Evolutionary conservation across 2,113 vertebrate genomes (phyloP).

Genomic region (Pithys albifrons): DNA sequence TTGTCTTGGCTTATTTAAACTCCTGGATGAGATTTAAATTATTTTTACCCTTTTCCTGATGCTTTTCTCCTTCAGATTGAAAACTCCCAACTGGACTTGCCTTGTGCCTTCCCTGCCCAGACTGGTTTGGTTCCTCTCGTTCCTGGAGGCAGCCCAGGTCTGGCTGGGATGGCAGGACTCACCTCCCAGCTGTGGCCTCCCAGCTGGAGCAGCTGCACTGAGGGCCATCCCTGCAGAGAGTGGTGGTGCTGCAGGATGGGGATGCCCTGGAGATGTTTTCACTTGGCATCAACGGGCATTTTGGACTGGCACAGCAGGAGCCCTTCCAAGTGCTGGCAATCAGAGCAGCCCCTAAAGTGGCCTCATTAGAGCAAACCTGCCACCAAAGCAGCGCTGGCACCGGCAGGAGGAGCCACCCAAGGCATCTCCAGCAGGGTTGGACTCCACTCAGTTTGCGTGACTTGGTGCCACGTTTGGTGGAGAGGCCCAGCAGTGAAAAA

Average conservation of each 20-base stretch:
- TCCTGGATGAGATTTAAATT: background rate
- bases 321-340: background rate
- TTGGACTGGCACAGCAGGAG: background rate
- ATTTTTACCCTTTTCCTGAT: background rate
- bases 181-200: background rate
- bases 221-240: background rate
- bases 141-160: background rate
- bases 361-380: background rate
- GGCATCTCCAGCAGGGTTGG: fast-evolving
- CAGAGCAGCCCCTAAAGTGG: background rate
- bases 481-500: background rate
- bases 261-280: background rate
- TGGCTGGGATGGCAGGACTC: background rate
- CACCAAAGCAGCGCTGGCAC: background rate
- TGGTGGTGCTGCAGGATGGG: background rate
- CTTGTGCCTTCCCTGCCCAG: background rate
- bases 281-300: background rate
- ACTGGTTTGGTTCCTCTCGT: background rate
- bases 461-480: background rate
- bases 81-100: background rate
- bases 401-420: background rate
- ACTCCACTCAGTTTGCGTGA: background rate
- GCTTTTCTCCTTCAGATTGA: background rate
- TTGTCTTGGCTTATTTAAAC: background rate
- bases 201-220: background rate